A percentile compares a stretch with the other conserved stretches of the same genome.
Evolutionary conservation across 2,888 invertebrate genomes (phyloP).

Genomic region (Osmoderma eremita): DNA sequence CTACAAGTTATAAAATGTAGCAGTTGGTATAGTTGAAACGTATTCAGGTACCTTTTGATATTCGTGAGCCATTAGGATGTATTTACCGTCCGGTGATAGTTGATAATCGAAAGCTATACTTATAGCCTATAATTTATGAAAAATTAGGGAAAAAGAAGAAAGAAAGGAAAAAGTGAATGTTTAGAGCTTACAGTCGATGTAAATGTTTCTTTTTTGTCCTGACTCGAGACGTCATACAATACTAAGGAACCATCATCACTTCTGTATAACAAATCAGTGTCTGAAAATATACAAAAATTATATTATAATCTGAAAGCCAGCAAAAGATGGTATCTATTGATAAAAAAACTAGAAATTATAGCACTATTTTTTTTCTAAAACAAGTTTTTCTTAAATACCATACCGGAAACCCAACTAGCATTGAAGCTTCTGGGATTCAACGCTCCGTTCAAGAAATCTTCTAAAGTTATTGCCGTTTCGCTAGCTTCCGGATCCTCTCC

Average conservation of each 20-base stretch:
- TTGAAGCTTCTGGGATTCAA: conserved; percentile 77
- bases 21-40: conserved; percentile 7
- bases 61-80: conserved; percentile 71
- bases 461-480: conserved; percentile 68
- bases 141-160: too few relatives aligned
- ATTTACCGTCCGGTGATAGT: conserved; percentile 74
- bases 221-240: conserved; percentile 66
- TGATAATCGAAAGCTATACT: conserved; percentile 66
- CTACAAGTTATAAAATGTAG: conserved; percentile 62
- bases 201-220: conserved; percentile 60
- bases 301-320: too few relatives aligned
- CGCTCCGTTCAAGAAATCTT: conserved; percentile 77
- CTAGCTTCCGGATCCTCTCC: conserved; percentile 48
- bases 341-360: too few relatives aligned
- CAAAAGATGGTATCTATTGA: too few relatives aligned
- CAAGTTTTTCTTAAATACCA: too few relatives aligned
- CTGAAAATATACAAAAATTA: conserved; percentile 17
- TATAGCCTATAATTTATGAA: conserved; percentile 60
- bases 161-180: too few relatives aligned
- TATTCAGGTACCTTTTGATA: conserved; percentile 68
- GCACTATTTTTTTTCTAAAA: too few relatives aligned
- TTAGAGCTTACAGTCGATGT: conserved; percentile 14
- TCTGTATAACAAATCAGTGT: conserved; percentile 73
- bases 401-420: conserved; percentile 85
- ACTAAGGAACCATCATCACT: conserved; percentile 68